These are phyloP conservation scores for Macropis europaea DNA, from an alignment of 2,888 invertebrate species.

Conservation along the genomic window DNA sequence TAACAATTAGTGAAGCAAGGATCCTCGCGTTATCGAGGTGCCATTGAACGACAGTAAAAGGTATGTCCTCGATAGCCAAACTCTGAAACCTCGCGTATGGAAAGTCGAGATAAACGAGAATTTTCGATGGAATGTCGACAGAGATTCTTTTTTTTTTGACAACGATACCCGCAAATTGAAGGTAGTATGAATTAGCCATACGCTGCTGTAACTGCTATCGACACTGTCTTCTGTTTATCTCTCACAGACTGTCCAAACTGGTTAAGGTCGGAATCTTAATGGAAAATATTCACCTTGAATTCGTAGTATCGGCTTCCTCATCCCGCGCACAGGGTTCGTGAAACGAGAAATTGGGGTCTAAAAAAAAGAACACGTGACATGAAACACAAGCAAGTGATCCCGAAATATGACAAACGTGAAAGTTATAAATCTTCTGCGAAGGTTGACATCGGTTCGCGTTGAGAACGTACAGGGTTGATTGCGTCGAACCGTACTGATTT, in stretches of 20 bases:
- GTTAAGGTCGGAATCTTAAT: slow-evolving; percentile 48
- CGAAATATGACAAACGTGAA: too few species aligned
- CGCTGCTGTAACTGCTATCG: slow-evolving; percentile 33
- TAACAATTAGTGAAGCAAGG: too few species aligned
- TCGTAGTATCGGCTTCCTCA: slow-evolving; percentile 35
- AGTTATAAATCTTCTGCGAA: too few species aligned
- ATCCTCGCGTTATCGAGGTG: too few species aligned
- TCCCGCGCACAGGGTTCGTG: slow-evolving; percentile 14
- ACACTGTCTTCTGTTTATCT: slow-evolving; percentile 40
- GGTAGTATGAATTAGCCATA: slow-evolving; percentile 22
- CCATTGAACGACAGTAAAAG: too few species aligned
- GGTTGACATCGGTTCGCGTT: too few species aligned
- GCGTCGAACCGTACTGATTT: too few species aligned
- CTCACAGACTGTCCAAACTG: slow-evolving; percentile 27
- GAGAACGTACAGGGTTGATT: too few species aligned
- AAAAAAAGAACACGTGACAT: too few species aligned
- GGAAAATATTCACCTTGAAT: slow-evolving; percentile 31
- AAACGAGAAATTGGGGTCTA: not conserved
- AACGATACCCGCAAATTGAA: slow-evolving; percentile 46
- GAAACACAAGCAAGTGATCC: too few species aligned
- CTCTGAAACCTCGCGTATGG: not conserved
- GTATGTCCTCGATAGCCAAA: too few species aligned
- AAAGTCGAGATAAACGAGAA: slow-evolving; percentile 33
- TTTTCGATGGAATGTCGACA: slow-evolving; percentile 35
- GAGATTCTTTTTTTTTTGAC: slow-evolving; percentile 28